Conservation (phyloP, 2,113 vertebrate genomes). For the Rhombomys opimus region DNA sequence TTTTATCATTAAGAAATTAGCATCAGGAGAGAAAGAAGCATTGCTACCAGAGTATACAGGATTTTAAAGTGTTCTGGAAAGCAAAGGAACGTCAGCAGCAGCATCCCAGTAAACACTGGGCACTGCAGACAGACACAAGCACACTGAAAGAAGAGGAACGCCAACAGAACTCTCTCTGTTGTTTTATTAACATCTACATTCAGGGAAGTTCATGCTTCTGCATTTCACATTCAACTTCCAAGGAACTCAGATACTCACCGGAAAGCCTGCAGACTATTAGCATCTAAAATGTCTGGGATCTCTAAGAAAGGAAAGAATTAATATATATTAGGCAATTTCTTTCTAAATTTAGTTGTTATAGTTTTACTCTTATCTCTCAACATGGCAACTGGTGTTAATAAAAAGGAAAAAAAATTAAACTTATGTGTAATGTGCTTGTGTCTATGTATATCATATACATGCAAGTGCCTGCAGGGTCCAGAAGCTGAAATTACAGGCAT, state of each 20-base stretch:
- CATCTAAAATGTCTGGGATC: slow-evolving; percentile 96
- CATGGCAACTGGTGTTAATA: neutral
- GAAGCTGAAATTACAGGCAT: neutral
- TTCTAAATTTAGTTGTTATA: slow-evolving; percentile 31
- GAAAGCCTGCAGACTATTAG: slow-evolving; percentile 93
- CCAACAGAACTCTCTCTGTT: neutral
- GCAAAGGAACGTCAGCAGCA: neutral
- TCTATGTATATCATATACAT: neutral
- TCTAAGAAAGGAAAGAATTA: slow-evolving; percentile 86
- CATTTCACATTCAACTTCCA: neutral
- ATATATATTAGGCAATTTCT: slow-evolving; percentile 28
- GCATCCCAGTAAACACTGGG: neutral
- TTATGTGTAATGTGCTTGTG: neutral
- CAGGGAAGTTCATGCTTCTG: neutral
- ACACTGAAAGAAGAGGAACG: neutral
- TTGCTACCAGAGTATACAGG: neutral
- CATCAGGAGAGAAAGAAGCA: neutral
- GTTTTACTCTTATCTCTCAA: neutral
- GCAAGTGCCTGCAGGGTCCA: neutral
- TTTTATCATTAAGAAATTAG: neutral
- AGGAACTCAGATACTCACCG: slow-evolving; percentile 86
- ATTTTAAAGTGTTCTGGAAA: neutral
- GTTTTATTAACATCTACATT: neutral
- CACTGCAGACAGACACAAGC: neutral
- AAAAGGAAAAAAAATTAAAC: neutral